phyloP scores from a whole-genome alignment of 1,140 invertebrate species.

The Lordiphosa mommai region DNA sequence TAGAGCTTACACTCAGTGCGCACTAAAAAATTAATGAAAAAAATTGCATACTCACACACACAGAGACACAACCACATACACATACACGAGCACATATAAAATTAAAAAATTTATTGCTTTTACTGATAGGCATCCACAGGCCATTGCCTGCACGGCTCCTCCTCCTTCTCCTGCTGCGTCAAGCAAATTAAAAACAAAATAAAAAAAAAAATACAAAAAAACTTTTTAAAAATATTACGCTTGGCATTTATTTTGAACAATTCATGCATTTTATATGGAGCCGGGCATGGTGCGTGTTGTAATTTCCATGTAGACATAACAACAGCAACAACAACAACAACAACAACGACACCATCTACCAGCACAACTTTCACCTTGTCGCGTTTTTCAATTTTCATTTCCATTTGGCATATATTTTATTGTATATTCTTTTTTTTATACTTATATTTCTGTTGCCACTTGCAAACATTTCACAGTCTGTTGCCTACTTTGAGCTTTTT shows the following conservation, averaged over 20 bases:
- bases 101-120: slow-evolving; percentile 74
- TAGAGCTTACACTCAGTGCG: slow-evolving; percentile 15
- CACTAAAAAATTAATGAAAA: slow-evolving; percentile 76
- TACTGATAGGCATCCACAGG: slow-evolving; percentile 55
- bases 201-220: slow-evolving; percentile 6
- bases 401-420: slow-evolving; percentile 18
- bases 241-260: slow-evolving; percentile 69
- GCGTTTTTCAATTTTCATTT: slow-evolving; percentile 66
- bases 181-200: slow-evolving; percentile 60
- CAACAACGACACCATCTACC: slow-evolving; percentile 10
- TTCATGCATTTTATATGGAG: slow-evolving; percentile 66
- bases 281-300: slow-evolving; percentile 43
- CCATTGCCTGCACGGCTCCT: slow-evolving; percentile 25
- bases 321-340: slow-evolving; percentile 19
- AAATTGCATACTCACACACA: slow-evolving; percentile 32
- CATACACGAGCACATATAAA: slow-evolving; percentile 44
- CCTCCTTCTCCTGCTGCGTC: slow-evolving; percentile 1
- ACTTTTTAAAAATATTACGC: slow-evolving; percentile 61
- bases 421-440: slow-evolving; percentile 19
- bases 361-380: slow-evolving; percentile 60
- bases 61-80: background rate
- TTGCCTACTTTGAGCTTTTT: slow-evolving; percentile 42
- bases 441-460: slow-evolving; percentile 29
- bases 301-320: slow-evolving; percentile 71
- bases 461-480: slow-evolving; percentile 64